Evolutionary conservation across 2,888 invertebrate genomes (phyloP).

Genomic region (Coenonympha arcania): DNA sequence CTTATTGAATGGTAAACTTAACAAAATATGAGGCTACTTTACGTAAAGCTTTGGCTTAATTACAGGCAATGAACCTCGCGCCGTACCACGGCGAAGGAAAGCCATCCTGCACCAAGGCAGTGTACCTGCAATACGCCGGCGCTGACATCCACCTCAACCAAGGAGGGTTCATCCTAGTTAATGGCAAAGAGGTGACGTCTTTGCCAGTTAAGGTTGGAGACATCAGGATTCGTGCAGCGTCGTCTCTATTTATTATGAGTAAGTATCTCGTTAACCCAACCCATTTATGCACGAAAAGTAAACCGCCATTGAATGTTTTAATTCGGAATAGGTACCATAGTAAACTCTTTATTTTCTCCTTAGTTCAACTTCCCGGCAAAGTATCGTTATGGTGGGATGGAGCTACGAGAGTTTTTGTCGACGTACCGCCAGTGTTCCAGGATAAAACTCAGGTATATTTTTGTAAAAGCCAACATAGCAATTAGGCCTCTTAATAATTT

Average conservation of each 20-base stretch:
- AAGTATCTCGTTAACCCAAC: no score
- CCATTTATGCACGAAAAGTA: no score
- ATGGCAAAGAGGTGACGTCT: constrained; percentile 78
- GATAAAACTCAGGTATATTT: constrained; percentile 75
- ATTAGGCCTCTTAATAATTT: neutral
- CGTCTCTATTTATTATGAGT: constrained; percentile 83
- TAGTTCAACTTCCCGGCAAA: constrained; percentile 83
- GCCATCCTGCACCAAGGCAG: constrained; percentile 88
- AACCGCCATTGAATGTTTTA: no score
- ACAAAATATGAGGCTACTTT: no score
- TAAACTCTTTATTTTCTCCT: neutral
- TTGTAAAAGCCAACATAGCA: no score
- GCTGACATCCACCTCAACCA: constrained; percentile 82
- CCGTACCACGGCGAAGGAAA: constrained; percentile 69
- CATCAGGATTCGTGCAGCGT: constrained; percentile 80
- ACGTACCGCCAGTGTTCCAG: constrained; percentile 81
- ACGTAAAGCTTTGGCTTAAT: neutral
- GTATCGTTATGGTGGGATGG: constrained; percentile 93
- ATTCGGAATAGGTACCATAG: no score
- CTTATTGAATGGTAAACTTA: no score
- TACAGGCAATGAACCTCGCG: constrained; percentile 77
- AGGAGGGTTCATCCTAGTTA: constrained; percentile 78
- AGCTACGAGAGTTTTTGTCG: constrained; percentile 85
- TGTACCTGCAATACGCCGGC: constrained; percentile 75
- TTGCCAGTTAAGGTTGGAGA: constrained; percentile 77